Percentiles rank a stretch among this genome's conserved stretches.
Evolutionary conservation across 1,140 invertebrate genomes (phyloP).

Genomic region (Contarinia nasturtii): DNA sequence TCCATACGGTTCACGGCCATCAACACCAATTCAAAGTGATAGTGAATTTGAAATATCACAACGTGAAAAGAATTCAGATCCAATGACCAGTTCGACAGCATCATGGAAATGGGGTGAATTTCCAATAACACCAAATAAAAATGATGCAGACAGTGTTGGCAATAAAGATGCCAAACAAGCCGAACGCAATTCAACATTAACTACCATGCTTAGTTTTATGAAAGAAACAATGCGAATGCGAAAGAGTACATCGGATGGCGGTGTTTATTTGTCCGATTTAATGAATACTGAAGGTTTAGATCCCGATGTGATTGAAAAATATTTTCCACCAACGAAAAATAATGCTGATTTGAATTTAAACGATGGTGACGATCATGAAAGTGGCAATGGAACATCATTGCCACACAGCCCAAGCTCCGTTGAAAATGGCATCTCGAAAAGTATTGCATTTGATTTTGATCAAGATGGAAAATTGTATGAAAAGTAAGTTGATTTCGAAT

Average conservation of each 20-base stretch:
- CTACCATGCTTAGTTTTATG: constrained; percentile 87
- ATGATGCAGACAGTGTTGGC: constrained; percentile 4
- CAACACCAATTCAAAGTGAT: constrained; percentile 77
- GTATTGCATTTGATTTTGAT: constrained; percentile 63
- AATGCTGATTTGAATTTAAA: constrained; percentile 2
- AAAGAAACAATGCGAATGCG: constrained; percentile 51
- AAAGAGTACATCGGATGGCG: constrained; percentile 51
- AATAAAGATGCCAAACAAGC: constrained; percentile 27
- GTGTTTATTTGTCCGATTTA: constrained; percentile 85
- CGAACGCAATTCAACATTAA: constrained; percentile 55
- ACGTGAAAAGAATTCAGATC: constrained; percentile 30
- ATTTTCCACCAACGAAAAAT: constrained; percentile 33
- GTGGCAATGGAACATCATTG: constrained; percentile 81
- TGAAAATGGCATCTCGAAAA: constrained; percentile 49
- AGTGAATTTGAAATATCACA: constrained; percentile 76
- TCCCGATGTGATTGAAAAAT: too few species aligned
- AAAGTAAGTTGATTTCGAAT: constrained; percentile 23
- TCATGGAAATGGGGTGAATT: constrained; percentile 96
- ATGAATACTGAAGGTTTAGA: too few species aligned
- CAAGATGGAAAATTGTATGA: constrained; percentile 50
- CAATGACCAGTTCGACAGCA: constrained; percentile 24
- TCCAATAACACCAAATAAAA: constrained; percentile 36
- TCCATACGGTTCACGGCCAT: constrained; percentile 36
- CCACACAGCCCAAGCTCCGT: constrained; percentile 83
- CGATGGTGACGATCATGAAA: constrained; percentile 83